A percentile compares a stretch with the other conserved stretches of the same genome.
Conservation (phyloP, 1,140 invertebrate genomes). For the Trichonephila inaurata region DNA sequence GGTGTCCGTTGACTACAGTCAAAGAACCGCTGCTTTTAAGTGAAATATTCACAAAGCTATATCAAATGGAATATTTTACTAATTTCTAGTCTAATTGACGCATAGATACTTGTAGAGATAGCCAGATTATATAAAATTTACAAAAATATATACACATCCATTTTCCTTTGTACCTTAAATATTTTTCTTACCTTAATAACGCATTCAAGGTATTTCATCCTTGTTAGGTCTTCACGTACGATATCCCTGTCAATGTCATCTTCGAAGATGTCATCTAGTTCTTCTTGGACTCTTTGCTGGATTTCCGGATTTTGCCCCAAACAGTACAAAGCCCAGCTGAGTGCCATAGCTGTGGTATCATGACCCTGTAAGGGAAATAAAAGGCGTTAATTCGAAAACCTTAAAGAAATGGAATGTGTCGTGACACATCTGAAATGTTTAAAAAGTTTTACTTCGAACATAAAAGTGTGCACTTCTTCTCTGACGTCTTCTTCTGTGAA, state of each 20-base stretch:
- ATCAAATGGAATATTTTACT: too few relatives aligned
- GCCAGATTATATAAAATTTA: background rate
- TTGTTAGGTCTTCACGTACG: constrained; percentile 82
- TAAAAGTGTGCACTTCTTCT: constrained; percentile 85
- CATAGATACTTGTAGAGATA: too few relatives aligned
- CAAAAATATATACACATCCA: too few relatives aligned
- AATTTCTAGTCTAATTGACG: too few relatives aligned
- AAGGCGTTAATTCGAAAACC: background rate
- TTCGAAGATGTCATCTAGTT: constrained; percentile 81
- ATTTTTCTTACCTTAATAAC: constrained; percentile 85
- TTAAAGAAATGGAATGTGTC: too few relatives aligned
- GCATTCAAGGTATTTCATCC: constrained; percentile 87
- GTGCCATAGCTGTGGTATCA: constrained; percentile 78
- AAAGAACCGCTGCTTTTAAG: too few relatives aligned
- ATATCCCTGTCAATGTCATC: constrained; percentile 79
- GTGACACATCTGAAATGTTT: too few relatives aligned
- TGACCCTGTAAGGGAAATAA: constrained; percentile 61
- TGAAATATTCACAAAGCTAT: too few relatives aligned
- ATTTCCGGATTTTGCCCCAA: constrained; percentile 80
- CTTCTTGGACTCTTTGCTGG: constrained; percentile 81
- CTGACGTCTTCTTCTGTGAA: constrained; percentile 80
- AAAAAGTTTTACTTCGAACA: constrained; percentile 82
- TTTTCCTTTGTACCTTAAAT: background rate
- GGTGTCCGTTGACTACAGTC: too few relatives aligned
- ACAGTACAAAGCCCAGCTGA: constrained; percentile 79